These are phyloP conservation scores for Dorcus hopei DNA, from an alignment of 2,888 invertebrate genomes.

Conservation along the genomic window DNA sequence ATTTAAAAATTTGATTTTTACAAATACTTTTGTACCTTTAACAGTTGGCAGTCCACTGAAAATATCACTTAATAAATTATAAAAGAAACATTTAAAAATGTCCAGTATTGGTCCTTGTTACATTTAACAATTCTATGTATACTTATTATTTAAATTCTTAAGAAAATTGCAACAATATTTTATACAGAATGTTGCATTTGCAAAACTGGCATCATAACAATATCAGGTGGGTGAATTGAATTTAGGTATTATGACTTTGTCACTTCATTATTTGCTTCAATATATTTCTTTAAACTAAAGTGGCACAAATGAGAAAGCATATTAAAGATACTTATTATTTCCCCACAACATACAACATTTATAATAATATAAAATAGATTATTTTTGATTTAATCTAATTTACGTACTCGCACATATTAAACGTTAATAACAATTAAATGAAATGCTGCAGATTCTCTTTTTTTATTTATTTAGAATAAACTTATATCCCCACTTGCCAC, in stretches of 20 bases:
- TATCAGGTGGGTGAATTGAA: background rate
- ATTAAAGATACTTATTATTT: no score
- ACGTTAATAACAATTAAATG: no score
- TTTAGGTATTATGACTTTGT: no score
- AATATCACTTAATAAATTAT: slow-evolving; percentile 20
- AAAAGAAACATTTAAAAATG: slow-evolving; percentile 18
- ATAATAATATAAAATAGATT: no score
- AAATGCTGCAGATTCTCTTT: no score
- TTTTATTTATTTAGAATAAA: no score
- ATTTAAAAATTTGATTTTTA: background rate
- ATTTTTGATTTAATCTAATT: slow-evolving; percentile 4
- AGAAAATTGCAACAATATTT: slow-evolving; percentile 9
- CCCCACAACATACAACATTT: no score
- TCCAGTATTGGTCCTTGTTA: slow-evolving; percentile 23
- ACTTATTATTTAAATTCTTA: slow-evolving; percentile 8
- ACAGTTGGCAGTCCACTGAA: slow-evolving; percentile 17
- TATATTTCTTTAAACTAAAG: no score
- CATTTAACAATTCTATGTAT: slow-evolving; percentile 7
- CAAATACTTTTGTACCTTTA: slow-evolving; percentile 14
- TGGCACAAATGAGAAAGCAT: no score
- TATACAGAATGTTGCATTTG: slow-evolving; percentile 8
- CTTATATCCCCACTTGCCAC: no score
- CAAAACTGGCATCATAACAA: slow-evolving; percentile 8
- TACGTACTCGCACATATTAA: background rate
- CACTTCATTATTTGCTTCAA: no score